These are phyloP conservation scores for Paratilapia polleni DNA, from an alignment of 2,113 vertebrate genomes.

Conservation along the genomic window DNA sequence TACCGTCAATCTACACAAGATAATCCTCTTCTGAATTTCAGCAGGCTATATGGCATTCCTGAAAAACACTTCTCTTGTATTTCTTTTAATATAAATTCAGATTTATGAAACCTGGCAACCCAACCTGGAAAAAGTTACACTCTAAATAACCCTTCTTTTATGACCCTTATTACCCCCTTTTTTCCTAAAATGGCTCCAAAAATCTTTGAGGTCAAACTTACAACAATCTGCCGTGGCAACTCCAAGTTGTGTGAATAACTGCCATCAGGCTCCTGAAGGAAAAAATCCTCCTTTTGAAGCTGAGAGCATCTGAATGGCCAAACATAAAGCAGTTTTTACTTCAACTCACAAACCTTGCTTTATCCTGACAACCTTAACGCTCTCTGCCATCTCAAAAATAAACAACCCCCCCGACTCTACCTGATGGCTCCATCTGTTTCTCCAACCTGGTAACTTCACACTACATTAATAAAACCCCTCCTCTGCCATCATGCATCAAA, in stretches of 20 bases:
- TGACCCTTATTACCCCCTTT: background rate
- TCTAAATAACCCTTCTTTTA: background rate
- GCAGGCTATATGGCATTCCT: background rate
- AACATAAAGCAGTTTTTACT: background rate
- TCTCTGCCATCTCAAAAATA: background rate
- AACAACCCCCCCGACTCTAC: background rate
- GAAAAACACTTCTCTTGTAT: background rate
- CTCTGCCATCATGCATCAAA: constrained; percentile 8
- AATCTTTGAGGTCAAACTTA: background rate
- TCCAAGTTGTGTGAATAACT: background rate
- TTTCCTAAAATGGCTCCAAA: background rate
- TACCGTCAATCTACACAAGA: background rate
- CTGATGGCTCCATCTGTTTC: constrained; percentile 21
- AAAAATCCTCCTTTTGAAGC: background rate
- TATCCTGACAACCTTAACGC: constrained; percentile 3
- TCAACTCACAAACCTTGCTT: background rate
- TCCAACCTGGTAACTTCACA: background rate
- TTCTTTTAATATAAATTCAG: background rate
- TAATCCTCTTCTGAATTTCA: background rate
- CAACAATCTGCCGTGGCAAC: background rate
- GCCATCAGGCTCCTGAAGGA: background rate
- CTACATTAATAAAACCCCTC: background rate
- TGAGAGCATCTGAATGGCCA: constrained; percentile 5
- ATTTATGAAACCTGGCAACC: background rate
- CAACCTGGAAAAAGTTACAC: no score